Evolutionary conservation across 2,797 vertebrate species (phyloP).

Genomic region (Brachyrhaphis roseni): DNA sequence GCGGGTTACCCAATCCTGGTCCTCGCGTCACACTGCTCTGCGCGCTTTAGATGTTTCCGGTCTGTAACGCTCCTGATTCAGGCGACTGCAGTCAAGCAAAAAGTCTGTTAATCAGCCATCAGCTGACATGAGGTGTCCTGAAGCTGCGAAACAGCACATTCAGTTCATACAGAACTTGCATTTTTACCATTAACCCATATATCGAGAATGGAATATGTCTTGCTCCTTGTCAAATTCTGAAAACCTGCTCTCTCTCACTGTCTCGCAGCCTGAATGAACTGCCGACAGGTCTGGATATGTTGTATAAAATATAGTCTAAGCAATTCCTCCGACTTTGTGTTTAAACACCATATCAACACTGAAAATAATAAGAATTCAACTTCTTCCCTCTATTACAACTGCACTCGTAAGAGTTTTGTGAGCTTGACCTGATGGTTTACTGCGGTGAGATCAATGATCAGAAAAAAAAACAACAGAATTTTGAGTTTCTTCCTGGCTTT

Average conservation of each 20-base stretch:
- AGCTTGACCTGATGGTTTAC: not conserved
- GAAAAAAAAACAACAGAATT: not conserved
- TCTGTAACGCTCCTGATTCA: not conserved
- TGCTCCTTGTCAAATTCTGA: not conserved
- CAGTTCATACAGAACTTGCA: no score
- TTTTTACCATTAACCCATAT: not conserved
- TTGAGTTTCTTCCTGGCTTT: not conserved
- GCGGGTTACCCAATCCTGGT: not conserved
- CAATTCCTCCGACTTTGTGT: not conserved
- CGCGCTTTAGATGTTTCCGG: not conserved
- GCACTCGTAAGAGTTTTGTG: not conserved
- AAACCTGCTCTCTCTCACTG: not conserved
- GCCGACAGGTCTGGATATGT: not conserved
- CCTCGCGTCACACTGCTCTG: not conserved
- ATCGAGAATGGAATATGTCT: not conserved
- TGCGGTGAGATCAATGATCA: not conserved
- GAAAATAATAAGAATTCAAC: not conserved
- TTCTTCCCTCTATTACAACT: not conserved
- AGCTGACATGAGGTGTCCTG: not conserved
- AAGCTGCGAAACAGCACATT: not conserved
- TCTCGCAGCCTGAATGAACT: not conserved
- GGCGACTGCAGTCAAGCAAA: not conserved
- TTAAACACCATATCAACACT: not conserved
- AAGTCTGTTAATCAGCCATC: not conserved
- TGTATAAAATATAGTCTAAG: not conserved